phyloP scores from a whole-genome alignment of 2,797 vertebrate species.

The Pangasius krempfi region DNA sequence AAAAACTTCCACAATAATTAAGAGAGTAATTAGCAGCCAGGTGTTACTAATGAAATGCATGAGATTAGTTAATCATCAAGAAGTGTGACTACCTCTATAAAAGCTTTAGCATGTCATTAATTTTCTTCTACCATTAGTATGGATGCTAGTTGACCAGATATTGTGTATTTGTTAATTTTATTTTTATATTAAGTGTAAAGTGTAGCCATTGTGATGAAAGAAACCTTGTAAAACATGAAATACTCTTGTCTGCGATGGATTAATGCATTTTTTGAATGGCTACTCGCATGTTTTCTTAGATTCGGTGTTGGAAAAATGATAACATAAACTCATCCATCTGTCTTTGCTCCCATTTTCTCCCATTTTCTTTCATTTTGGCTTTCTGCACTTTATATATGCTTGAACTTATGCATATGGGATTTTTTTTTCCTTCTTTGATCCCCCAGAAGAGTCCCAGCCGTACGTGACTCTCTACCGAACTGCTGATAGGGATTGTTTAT shows the following conservation, averaged over 20 bases:
- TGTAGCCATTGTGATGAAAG: background rate
- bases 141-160: background rate
- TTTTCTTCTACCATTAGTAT: background rate
- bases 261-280: background rate
- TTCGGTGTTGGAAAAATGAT: background rate
- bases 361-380: slow-evolving; percentile 30
- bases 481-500: slow-evolving; percentile 68
- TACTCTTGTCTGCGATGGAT: background rate
- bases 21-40: background rate
- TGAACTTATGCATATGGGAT: slow-evolving; percentile 67
- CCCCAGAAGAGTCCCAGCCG: slow-evolving; percentile 63
- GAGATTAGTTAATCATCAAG: background rate
- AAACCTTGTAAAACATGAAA: background rate
- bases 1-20: background rate
- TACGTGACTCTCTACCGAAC: slow-evolving; percentile 62
- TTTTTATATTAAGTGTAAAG: background rate
- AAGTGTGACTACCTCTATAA: background rate
- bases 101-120: background rate
- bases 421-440: slow-evolving; percentile 71
- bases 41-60: background rate
- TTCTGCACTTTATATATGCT: slow-evolving; percentile 66
- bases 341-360: background rate
- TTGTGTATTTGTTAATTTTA: background rate
- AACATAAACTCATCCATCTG: background rate
- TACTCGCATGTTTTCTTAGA: background rate